Conservation (phyloP, 2,113 vertebrate species). For the Ophiodon elongatus region DNA sequence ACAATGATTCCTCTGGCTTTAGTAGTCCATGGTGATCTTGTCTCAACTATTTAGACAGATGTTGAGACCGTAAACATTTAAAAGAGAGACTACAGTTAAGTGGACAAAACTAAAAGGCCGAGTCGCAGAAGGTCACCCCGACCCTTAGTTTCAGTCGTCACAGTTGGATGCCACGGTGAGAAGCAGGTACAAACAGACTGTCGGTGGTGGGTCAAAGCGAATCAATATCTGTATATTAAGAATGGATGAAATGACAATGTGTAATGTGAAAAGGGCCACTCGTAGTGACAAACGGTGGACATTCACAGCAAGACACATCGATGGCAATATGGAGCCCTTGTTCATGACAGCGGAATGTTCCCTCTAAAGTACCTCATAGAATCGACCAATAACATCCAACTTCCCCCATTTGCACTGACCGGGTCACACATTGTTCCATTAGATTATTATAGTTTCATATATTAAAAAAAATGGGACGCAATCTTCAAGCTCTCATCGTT, state of each 20-base stretch:
- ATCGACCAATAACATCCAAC: constrained; percentile 1
- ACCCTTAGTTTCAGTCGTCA: background rate
- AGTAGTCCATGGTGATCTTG: background rate
- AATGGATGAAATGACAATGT: background rate
- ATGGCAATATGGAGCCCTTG: background rate
- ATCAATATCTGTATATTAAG: background rate
- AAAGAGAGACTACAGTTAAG: background rate
- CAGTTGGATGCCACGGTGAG: background rate
- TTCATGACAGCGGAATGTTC: constrained; percentile 21
- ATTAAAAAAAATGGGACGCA: background rate
- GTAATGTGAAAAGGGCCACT: background rate
- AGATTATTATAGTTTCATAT: background rate
- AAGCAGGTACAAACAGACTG: background rate
- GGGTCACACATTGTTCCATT: background rate
- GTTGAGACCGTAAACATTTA: background rate
- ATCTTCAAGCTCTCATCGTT: background rate
- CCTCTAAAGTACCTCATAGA: background rate
- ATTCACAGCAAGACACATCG: background rate
- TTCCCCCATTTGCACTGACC: background rate
- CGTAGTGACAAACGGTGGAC: background rate
- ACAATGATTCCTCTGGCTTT: background rate
- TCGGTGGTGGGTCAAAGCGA: background rate
- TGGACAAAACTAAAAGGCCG: background rate
- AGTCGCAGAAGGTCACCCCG: too few species aligned
- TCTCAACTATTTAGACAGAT: background rate